Evolutionary conservation across 2,888 invertebrate genomes (phyloP).

Genomic region (Monochamus alternatus): DNA sequence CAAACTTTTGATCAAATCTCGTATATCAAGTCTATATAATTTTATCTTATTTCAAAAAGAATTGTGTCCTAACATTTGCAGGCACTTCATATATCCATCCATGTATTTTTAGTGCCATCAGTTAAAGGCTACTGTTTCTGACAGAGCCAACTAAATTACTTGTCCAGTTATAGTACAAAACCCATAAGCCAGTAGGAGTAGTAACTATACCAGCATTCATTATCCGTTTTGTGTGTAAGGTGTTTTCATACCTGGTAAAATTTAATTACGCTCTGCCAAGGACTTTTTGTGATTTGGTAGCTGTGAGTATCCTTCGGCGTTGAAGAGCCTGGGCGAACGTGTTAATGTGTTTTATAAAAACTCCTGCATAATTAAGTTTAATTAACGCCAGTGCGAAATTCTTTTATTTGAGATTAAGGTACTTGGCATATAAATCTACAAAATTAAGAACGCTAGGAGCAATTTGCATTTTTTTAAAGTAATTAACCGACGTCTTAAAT

Average conservation of each 20-base stretch:
- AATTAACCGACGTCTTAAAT: conserved; percentile 10
- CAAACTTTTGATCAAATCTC: too few relatives aligned
- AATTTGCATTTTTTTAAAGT: conserved; percentile 15
- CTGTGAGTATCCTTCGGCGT: conserved; percentile 36
- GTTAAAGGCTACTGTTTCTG: too few relatives aligned
- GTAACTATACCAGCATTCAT: too few relatives aligned
- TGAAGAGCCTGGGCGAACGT: conserved; percentile 46
- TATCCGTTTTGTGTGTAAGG: too few relatives aligned
- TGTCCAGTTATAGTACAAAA: too few relatives aligned
- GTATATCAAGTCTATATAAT: too few relatives aligned
- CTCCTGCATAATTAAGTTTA: conserved; percentile 51
- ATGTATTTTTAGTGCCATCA: too few relatives aligned
- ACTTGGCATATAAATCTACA: conserved; percentile 47
- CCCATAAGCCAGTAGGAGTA: too few relatives aligned
- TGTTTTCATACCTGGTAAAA: conserved; percentile 25
- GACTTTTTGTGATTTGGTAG: conserved; percentile 46
- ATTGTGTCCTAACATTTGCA: too few relatives aligned
- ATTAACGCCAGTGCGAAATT: conserved; percentile 46
- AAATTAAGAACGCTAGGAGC: conserved; percentile 41
- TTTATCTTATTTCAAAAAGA: too few relatives aligned
- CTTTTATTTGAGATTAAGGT: conserved; percentile 41
- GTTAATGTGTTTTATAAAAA: conserved; percentile 52
- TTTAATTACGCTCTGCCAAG: conserved; percentile 46
- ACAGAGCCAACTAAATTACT: too few relatives aligned
- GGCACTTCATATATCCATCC: too few relatives aligned